These are phyloP conservation scores for Caenorhabditis uteleia DNA, from an alignment of 2,888 invertebrate species.

Conservation along the genomic window DNA sequence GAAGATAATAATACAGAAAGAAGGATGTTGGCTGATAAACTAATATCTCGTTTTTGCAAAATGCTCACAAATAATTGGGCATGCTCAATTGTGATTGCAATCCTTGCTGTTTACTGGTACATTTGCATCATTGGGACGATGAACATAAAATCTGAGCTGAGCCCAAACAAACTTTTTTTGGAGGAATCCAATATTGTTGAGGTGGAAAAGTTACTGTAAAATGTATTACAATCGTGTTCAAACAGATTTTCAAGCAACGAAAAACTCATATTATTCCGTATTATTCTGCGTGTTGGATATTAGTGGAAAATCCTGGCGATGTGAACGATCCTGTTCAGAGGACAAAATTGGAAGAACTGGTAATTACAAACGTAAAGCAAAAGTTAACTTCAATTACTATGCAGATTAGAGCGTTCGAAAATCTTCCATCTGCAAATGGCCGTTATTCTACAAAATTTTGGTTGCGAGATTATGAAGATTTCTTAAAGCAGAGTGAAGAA, in stretches of 20 bases:
- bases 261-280: constrained; percentile 63
- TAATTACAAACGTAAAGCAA: background rate
- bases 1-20: background rate
- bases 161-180: constrained; percentile 63
- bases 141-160: constrained; percentile 62
- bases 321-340: constrained; percentile 35
- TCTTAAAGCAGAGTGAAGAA: constrained; percentile 49
- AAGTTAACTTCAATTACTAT: background rate
- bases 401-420: constrained; percentile 58
- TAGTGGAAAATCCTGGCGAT: constrained; percentile 65
- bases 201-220: too few relatives aligned
- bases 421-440: constrained; percentile 58
- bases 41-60: constrained; percentile 32
- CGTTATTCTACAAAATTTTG: constrained; percentile 66
- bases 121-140: constrained; percentile 58
- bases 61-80: constrained; percentile 53
- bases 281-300: constrained; percentile 62
- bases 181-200: constrained; percentile 56
- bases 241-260: constrained; percentile 59
- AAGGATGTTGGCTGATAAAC: background rate
- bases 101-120: constrained; percentile 62
- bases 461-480: constrained; percentile 62
- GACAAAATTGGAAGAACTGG: constrained; percentile 18
- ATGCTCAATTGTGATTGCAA: constrained; percentile 48
- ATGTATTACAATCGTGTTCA: background rate